Evolutionary conservation across 2,797 vertebrate species (phyloP), one percentile per base, ranked within the genome.

Genomic region (Acipenser transmontanus): DNA sequence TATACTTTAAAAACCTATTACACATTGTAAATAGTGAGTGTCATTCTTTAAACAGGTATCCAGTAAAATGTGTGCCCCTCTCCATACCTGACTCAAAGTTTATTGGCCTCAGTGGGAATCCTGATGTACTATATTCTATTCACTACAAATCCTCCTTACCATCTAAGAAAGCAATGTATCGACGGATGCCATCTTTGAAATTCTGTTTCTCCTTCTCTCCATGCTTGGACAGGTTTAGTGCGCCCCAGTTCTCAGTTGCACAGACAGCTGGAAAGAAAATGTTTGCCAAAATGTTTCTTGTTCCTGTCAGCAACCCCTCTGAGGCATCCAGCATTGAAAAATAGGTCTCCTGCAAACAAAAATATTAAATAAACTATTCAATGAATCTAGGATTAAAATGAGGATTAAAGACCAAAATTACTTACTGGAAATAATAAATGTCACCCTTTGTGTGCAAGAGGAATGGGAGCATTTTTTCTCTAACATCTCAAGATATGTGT

Each of bases 281-380:
- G 8, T 70, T 84, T 72, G 77, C 74, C 66, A 89, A 20, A 63
- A 85, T 64, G 64, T 82, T 74, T 52, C 1, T 88, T 73, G 81
- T 68, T 65, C 89, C 91, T 73, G 8, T 67, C 10, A 92, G 62
- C 49, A 94, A 78, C 64, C 91, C 91, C 10, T 84, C 75, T n/a
- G 80, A 84, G 52, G 83, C 87, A 84, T 94, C 91, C 54, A 93
- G 49, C 80, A 84, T 70, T 68, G 82, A 85, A 75, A 92, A 92
- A 8, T 73, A 77, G 48, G 82, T 68, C 57, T 92, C 89, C 92
- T 93, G 73, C 57, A 83, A 84, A 66, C 0, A 48, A 65, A 63
- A 12, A 65, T 34, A 34, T 34, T 34, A 1, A 1, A 34, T 34
- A 34, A 34, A 20, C 3, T 34, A 2, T 34, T 34, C 20, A 34